phyloP scores from a whole-genome alignment of 30 jellyfish, hydroid and myxozoan genomes.

The Rhopilema esculentum region DNA sequence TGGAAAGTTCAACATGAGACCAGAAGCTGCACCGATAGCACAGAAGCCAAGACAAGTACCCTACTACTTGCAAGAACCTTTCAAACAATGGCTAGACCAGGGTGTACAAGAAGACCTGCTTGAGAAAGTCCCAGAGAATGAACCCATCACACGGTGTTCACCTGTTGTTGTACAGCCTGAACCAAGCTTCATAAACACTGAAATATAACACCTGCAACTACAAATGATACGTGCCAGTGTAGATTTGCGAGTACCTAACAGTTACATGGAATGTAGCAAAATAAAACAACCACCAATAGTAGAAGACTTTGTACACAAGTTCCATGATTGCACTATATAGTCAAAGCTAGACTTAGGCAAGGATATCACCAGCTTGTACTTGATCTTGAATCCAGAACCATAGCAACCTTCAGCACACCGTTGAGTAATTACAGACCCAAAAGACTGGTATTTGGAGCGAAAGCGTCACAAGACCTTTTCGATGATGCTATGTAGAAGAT shows the following conservation, averaged over 20 bases:
- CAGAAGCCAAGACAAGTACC: slow-evolving; percentile 29
- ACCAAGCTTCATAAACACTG: slow-evolving; percentile 6
- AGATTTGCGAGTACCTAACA: slow-evolving; percentile 32
- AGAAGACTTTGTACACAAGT: too few relatives aligned
- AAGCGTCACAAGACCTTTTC: slow-evolving; percentile 7
- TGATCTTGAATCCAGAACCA: background rate
- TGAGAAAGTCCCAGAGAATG: slow-evolving; percentile 23
- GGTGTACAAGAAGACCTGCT: slow-evolving; percentile 24
- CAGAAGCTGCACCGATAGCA: slow-evolving; percentile 19
- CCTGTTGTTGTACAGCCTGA: slow-evolving; percentile 23
- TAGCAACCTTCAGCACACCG: too few relatives aligned
- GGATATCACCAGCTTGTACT: slow-evolving; percentile 20
- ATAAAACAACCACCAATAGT: too few relatives aligned
- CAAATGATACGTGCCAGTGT: slow-evolving; percentile 21
- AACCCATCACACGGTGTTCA: slow-evolving; percentile 25
- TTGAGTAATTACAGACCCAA: slow-evolving; percentile 5
- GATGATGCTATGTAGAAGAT: background rate
- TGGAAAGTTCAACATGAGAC: slow-evolving; percentile 10
- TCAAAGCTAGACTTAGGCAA: background rate
- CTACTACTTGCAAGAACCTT: slow-evolving; percentile 24
- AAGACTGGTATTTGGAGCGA: slow-evolving; percentile 11
- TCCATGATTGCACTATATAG: background rate
- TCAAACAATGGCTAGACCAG: slow-evolving; percentile 6
- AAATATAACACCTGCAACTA: background rate
- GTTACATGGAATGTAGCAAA: too few relatives aligned